These are phyloP conservation scores for Chloebia gouldiae DNA, from an alignment of 2,113 vertebrate species.

Conservation along the genomic window DNA sequence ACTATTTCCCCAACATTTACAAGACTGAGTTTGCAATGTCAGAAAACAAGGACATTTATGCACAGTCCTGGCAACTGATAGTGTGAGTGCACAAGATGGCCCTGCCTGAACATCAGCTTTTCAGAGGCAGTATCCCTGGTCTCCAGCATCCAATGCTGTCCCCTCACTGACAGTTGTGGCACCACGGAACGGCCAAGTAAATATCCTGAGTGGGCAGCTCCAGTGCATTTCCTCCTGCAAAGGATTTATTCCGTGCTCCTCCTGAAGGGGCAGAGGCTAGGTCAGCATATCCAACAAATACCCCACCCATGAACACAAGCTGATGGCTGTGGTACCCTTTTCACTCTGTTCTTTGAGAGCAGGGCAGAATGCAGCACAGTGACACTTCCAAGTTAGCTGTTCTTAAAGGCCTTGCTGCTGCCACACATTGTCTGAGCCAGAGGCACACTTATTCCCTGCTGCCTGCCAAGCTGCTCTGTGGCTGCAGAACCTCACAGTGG, in stretches of 20 bases:
- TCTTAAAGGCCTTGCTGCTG: neutral
- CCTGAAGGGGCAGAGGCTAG: conserved; percentile 59
- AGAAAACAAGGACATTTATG: conserved; percentile 30
- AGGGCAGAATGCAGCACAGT: neutral
- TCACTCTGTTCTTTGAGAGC: neutral
- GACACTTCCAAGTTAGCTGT: neutral
- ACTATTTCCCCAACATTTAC: conserved; percentile 50
- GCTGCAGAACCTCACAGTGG: neutral
- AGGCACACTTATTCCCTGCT: neutral
- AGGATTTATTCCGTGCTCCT: conserved; percentile 6
- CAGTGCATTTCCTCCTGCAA: neutral
- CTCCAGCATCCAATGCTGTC: neutral
- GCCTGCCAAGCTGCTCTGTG: accelerated
- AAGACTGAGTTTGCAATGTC: conserved; percentile 44
- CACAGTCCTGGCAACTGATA: conserved; percentile 14
- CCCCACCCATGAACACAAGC: neutral
- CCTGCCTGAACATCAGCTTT: neutral
- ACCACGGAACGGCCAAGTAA: neutral
- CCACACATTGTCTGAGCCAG: neutral
- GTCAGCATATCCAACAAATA: neutral
- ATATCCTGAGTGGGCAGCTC: conserved; percentile 28
- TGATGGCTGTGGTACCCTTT: neutral
- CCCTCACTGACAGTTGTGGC: conserved; percentile 23
- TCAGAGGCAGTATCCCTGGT: conserved; percentile 11
- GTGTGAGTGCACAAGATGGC: conserved; percentile 3